Conservation (phyloP, 2,113 vertebrate genomes). For the Bubo blakistoni region DNA sequence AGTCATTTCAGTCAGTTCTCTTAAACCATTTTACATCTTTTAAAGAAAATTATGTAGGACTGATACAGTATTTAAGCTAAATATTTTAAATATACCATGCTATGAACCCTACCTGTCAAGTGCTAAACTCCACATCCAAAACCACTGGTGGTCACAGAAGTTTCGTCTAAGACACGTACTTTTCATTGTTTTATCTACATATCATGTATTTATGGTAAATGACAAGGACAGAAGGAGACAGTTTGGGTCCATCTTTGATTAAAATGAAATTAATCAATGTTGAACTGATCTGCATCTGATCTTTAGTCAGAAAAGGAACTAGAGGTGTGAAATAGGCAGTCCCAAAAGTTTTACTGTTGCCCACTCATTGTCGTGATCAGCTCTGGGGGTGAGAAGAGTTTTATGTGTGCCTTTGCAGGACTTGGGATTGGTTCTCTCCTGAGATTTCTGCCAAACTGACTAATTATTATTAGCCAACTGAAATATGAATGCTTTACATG, state of each 20-base stretch:
- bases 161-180: not conserved
- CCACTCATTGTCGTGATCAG: rapidly evolving
- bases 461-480: not conserved
- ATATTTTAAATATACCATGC: not conserved
- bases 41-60: not conserved
- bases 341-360: not conserved
- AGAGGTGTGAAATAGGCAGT: not conserved
- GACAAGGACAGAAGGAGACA: not conserved
- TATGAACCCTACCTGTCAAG: not conserved
- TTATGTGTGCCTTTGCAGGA: not conserved
- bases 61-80: not conserved
- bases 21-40: not conserved
- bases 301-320: not conserved
- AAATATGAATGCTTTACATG: not conserved
- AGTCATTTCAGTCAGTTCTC: not conserved
- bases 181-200: rapidly evolving
- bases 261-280: not conserved
- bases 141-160: not conserved
- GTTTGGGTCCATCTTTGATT: not conserved
- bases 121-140: not conserved
- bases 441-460: not conserved
- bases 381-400: not conserved
- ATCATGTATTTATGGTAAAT: not conserved
- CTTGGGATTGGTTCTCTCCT: not conserved
- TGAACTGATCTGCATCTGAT: not conserved